These are phyloP conservation scores for Chelon labrosus DNA, from an alignment of 2,797 vertebrate genomes.

Conservation along the genomic window DNA sequence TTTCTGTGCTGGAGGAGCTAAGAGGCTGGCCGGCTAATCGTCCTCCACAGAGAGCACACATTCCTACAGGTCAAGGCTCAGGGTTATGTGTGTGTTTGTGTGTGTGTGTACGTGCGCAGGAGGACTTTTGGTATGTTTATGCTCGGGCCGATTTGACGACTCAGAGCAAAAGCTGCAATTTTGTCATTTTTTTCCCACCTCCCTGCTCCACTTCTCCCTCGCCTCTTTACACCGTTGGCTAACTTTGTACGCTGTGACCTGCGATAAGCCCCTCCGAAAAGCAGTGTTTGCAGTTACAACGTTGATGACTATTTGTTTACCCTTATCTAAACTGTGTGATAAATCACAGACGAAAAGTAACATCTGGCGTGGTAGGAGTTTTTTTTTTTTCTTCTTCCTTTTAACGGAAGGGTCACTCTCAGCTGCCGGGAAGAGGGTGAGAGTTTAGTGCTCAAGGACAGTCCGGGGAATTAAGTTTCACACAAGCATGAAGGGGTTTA, in stretches of 20 bases:
- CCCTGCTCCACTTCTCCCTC: background rate
- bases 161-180: constrained; percentile 52
- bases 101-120: constrained; percentile 47
- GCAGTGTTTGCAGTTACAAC: constrained; percentile 82
- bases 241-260: constrained; percentile 81
- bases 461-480: constrained; percentile 81
- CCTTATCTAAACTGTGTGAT: constrained; percentile 76
- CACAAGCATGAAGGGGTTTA: constrained; percentile 75
- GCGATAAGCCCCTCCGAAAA: constrained; percentile 75
- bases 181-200: constrained; percentile 14
- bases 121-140: constrained; percentile 61
- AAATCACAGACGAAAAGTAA: constrained; percentile 77
- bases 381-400: constrained; percentile 25
- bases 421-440: constrained; percentile 67
- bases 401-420: constrained; percentile 66
- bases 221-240: constrained; percentile 47
- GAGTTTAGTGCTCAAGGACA: constrained; percentile 82
- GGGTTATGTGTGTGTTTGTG: constrained; percentile 60
- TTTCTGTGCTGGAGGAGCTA: constrained; percentile 77
- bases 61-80: constrained; percentile 83
- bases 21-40: constrained; percentile 73
- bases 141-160: constrained; percentile 39
- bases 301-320: constrained; percentile 85
- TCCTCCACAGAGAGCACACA: constrained; percentile 72
- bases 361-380: constrained; percentile 76